Evolutionary conservation across 2,113 vertebrate genomes (phyloP), one percentile per base, ranked within the genome.

Genomic region (Barbus barbus): DNA sequence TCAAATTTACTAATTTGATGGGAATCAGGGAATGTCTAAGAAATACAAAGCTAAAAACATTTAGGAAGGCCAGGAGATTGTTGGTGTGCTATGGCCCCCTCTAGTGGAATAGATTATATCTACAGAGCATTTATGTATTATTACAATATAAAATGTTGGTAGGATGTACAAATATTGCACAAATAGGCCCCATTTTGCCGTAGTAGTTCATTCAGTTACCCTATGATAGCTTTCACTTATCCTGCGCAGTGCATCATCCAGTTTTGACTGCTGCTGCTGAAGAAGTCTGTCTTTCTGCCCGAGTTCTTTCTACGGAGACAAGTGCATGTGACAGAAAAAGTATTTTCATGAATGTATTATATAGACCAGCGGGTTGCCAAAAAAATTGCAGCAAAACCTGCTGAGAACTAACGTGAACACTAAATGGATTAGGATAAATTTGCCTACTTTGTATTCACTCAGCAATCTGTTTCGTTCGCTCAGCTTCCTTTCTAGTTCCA

Each of bases 211-310:
- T 60, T 79, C 14, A 41, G n/a, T 16, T 93, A 98, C 97, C 97
- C 96, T 94, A 65, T 95, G 93, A 85, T 93, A 94, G 90, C 87
- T 94, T 88, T 97, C 96, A 0, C 94, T 95, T 33, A 96, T 93
- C 91, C 96, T 97, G 63, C 93, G 90, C 61, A 95, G 93, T 74
- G 93, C 91, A 14, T 98, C 96, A 5, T 98, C 97, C 51, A 96
- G 89, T 87, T 95, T 99, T 88, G 82, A 91, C 84, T 98, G 96
- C 81, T 96, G 96, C 84, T 97, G 97, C 90, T 97, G 97, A 82
- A 97, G 75, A 11, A 97, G 95, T 87, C 96, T 90, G 1, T 99
- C 97, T 90, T 98, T 99, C 93, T 97, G 97, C 74, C 96, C 95
- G 71, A 97, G 90, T 73, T 98, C 94, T 89, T 95, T 95, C 96